Conservation (phyloP, 2,797 vertebrate species). For the Gambusia yucatana region DNA sequence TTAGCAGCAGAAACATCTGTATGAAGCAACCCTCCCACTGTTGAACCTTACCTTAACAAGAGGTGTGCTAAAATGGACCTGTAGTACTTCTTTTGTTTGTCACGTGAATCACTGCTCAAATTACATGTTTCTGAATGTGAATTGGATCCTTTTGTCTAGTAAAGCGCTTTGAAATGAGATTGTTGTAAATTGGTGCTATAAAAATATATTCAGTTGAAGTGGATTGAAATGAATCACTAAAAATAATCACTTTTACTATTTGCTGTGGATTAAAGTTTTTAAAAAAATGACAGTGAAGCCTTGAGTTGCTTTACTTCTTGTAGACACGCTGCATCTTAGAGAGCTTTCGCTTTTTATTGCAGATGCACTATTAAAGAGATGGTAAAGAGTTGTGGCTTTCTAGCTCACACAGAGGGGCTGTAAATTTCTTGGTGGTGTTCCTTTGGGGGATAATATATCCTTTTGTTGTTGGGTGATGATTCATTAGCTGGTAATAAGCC, state of each 20-base stretch:
- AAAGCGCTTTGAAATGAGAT: background rate
- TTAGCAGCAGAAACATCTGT: constrained; percentile 41
- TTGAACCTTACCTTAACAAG: constrained; percentile 28
- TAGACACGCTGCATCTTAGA: background rate
- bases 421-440: constrained; percentile 65
- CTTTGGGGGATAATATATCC: constrained; percentile 45
- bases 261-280: background rate
- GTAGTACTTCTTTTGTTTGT: constrained; percentile 4
- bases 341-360: constrained; percentile 44
- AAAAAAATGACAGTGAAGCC: constrained; percentile 7
- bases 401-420: constrained; percentile 43
- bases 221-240: background rate
- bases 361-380: constrained; percentile 33
- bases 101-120: background rate
- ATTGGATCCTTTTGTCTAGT: background rate
- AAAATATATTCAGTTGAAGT: background rate
- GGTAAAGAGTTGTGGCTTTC: constrained; percentile 61
- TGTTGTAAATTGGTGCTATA: background rate
- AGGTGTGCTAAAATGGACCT: constrained; percentile 18
- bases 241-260: background rate
- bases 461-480: constrained; percentile 44
- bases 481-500: constrained; percentile 50
- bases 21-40: constrained; percentile 15
- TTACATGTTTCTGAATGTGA: background rate
- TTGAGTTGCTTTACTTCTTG: constrained; percentile 18